A percentile compares a stretch with the other conserved stretches of the same genome.
Evolutionary conservation across 2,113 vertebrate species (phyloP).

Genomic region (Nannospalax galili): DNA sequence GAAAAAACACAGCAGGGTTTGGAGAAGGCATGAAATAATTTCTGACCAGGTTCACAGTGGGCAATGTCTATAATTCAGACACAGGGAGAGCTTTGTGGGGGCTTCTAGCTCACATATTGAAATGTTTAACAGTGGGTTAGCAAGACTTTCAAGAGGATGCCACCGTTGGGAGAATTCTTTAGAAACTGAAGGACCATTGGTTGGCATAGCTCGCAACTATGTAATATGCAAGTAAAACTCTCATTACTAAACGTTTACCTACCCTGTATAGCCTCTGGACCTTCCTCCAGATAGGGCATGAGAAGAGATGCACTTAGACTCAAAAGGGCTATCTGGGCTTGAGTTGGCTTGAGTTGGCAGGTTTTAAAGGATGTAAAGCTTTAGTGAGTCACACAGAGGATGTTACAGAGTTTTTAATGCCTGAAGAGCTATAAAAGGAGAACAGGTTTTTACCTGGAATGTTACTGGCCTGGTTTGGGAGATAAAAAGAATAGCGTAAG

Average conservation of each 20-base stretch:
- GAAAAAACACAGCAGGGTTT: neutral
- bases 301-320: conserved; percentile 20
- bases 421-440: neutral
- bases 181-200: neutral
- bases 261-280: neutral
- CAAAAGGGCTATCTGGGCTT: neutral
- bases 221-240: neutral
- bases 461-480: neutral
- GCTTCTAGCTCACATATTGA: neutral
- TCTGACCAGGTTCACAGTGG: neutral
- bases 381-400: neutral
- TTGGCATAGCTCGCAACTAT: no score
- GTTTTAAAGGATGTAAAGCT: neutral
- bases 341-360: neutral
- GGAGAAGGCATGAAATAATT: neutral
- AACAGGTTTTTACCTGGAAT: neutral
- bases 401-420: neutral
- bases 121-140: neutral
- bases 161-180: neutral
- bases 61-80: neutral
- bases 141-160: neutral
- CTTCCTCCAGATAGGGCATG: neutral
- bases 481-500: neutral
- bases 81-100: neutral
- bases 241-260: neutral